Percentiles rank a stretch among this genome's conserved stretches.
Conservation (phyloP, 2,888 invertebrate species). For the Clanis bilineata region DNA sequence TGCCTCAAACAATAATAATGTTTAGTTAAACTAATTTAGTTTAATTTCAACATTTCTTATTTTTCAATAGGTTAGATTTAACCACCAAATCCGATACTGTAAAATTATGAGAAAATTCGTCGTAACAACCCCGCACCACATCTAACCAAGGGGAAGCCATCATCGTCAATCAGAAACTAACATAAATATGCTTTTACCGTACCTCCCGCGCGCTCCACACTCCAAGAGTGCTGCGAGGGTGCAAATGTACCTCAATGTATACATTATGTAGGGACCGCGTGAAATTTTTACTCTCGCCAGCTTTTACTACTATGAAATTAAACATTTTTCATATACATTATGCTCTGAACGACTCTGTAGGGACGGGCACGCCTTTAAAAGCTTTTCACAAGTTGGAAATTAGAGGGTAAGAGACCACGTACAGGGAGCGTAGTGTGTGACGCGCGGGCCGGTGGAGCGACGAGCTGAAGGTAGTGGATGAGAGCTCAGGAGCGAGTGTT, state of each 20-base stretch:
- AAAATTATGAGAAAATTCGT: conserved; percentile 32
- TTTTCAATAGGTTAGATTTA: too few relatives aligned
- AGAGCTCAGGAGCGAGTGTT: conserved; percentile 6
- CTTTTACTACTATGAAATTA: not conserved
- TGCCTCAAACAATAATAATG: too few relatives aligned
- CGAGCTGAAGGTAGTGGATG: conserved; percentile 8
- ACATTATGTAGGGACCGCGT: conserved; percentile 14
- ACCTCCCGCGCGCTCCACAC: conserved; percentile 28
- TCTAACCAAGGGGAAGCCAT: conserved; percentile 51
- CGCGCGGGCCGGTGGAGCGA: conserved; percentile 8
- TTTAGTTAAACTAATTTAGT: too few relatives aligned
- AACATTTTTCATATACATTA: conserved; percentile 8
- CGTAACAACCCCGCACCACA: conserved; percentile 33
- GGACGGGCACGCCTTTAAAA: not conserved
- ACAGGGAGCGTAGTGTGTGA: conserved; percentile 9
- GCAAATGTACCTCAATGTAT: conserved; percentile 25
- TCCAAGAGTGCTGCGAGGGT: conserved; percentile 27
- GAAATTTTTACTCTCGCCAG: conserved; percentile 42
- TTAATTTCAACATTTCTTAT: too few relatives aligned
- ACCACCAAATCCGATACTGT: not conserved
- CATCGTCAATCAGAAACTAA: conserved; percentile 72
- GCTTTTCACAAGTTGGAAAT: not conserved
- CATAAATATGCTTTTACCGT: conserved; percentile 77
- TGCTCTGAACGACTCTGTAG: not conserved
- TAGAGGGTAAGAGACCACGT: not conserved